Evolutionary conservation across 2,888 invertebrate species (phyloP).

Genomic region (Bombylius major): DNA sequence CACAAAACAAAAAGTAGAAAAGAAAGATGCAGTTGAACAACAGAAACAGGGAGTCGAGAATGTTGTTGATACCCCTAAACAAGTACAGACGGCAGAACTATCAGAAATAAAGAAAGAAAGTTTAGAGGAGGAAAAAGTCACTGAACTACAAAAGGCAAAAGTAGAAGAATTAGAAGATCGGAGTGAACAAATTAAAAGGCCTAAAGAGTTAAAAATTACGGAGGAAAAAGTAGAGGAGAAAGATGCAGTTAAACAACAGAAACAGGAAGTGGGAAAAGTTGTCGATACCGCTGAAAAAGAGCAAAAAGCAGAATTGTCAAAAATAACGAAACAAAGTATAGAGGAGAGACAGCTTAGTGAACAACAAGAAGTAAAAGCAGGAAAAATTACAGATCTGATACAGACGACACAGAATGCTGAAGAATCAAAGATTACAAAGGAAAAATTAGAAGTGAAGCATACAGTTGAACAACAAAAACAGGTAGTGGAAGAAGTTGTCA

Average conservation of each 20-base stretch:
- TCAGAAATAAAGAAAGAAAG: constrained; percentile 7
- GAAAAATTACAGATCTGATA: background rate
- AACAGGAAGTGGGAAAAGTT: too few relatives aligned
- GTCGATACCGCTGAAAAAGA: too few relatives aligned
- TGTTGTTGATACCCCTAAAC: constrained; percentile 11
- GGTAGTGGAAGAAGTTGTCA: too few relatives aligned
- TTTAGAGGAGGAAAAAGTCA: background rate
- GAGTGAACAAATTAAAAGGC: constrained; percentile 3
- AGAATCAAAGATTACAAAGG: background rate
- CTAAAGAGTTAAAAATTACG: background rate
- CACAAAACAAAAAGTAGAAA: constrained; percentile 10
- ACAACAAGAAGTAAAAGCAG: background rate
- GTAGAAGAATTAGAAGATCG: constrained; percentile 8
- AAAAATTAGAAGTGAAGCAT: too few relatives aligned
- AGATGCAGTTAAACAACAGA: background rate
- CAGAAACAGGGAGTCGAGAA: constrained; percentile 9
- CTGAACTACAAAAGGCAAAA: constrained; percentile 1
- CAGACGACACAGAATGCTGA: constrained; percentile 1
- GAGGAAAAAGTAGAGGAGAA: background rate
- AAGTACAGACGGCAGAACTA: background rate
- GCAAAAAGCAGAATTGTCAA: background rate
- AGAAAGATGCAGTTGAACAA: constrained; percentile 15
- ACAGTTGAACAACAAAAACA: too few relatives aligned
- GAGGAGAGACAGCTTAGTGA: background rate
- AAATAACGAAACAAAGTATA: background rate